Evolutionary conservation across 2,797 vertebrate genomes (phyloP).

Genomic region (Schizopygopsis malacanthus): DNA sequence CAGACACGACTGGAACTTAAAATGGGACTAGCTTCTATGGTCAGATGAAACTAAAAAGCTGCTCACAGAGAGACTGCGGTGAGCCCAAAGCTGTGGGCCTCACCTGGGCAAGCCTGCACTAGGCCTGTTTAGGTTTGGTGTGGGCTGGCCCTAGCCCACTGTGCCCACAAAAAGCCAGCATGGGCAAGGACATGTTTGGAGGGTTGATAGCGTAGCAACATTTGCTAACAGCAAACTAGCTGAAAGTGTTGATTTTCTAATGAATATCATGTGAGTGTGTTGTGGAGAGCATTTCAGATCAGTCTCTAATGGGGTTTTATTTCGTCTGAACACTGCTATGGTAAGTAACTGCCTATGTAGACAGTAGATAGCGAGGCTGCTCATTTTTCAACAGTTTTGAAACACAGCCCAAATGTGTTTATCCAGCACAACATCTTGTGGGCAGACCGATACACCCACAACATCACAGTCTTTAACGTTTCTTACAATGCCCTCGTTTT

Average conservation of each 20-base stretch:
- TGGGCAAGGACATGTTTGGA: too few species aligned
- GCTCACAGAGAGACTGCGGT: too few species aligned
- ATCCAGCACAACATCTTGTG: not conserved
- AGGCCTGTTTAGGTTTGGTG: too few species aligned
- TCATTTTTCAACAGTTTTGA: conserved; percentile 1
- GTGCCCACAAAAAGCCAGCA: too few species aligned
- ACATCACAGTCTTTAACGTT: conserved; percentile 4
- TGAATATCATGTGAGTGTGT: not conserved
- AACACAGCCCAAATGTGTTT: not conserved
- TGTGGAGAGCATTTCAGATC: not conserved
- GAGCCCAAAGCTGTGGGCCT: too few species aligned
- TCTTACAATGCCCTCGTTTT: conserved; percentile 12
- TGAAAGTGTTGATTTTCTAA: not conserved
- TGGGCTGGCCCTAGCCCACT: too few species aligned
- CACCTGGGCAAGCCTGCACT: too few species aligned
- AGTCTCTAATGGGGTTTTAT: not conserved
- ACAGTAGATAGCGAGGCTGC: not conserved
- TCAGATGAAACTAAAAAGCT: too few species aligned
- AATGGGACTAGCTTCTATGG: too few species aligned
- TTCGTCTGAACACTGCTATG: not conserved
- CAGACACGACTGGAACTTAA: too few species aligned
- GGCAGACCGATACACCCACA: conserved; percentile 11
- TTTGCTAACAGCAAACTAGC: conserved; percentile 3
- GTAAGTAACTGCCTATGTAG: not conserved
- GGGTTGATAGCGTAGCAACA: not conserved